phyloP scores from a whole-genome alignment of 2,888 invertebrate species.

The Epirrita christyi region DNA sequence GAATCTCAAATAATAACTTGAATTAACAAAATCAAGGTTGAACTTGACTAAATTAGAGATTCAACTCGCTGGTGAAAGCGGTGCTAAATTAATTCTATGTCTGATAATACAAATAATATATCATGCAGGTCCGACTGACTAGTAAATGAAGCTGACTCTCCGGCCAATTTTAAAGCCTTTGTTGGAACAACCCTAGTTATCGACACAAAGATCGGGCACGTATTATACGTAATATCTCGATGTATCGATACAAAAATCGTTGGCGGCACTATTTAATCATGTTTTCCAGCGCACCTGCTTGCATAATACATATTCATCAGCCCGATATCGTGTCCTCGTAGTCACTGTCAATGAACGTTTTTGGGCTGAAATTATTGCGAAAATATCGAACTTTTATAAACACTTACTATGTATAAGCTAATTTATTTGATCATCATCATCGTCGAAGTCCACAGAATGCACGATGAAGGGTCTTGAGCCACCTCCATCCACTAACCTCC shows the following conservation, averaged over 20 bases:
- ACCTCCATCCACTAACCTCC: too few species aligned
- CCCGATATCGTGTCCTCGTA: constrained; percentile 64
- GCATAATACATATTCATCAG: constrained; percentile 83
- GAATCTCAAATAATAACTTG: too few species aligned
- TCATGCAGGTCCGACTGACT: too few species aligned
- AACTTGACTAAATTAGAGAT: too few species aligned
- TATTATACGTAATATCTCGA: constrained; percentile 44
- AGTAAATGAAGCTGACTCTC: neutral
- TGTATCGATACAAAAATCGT: constrained; percentile 73
- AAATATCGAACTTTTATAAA: neutral
- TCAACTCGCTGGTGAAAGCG: too few species aligned
- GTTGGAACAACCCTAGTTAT: constrained; percentile 39
- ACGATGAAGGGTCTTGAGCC: too few species aligned
- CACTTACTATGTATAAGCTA: neutral
- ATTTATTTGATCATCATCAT: neutral
- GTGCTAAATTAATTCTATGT: too few species aligned
- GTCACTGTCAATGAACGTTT: constrained; percentile 74
- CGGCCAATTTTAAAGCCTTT: neutral
- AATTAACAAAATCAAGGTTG: too few species aligned
- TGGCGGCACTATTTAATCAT: constrained; percentile 80
- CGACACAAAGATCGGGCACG: constrained; percentile 44
- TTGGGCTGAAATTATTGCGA: constrained; percentile 45
- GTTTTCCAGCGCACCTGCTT: constrained; percentile 71
- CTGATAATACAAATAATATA: too few species aligned
- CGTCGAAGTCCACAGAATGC: neutral